Evolutionary conservation across 2,888 invertebrate species (phyloP), one percentile per base, ranked within the genome.

Genomic region (Drosophila mimetica): DNA sequence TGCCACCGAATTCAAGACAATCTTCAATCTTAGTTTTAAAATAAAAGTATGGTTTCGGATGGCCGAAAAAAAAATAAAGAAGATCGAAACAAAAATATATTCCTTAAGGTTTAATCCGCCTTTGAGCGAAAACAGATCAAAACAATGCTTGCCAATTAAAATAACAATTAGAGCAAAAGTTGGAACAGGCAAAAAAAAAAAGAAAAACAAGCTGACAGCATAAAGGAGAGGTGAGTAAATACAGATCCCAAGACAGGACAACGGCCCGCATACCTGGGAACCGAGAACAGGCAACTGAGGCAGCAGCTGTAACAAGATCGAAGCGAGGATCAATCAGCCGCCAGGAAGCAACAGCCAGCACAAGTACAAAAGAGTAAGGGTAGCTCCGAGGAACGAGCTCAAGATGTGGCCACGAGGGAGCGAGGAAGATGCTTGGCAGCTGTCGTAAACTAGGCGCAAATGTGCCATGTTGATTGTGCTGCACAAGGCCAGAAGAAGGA

Each of bases 291-390:
- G 46, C 7, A 59, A 30, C 39, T 25, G 41, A 22, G 44, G 46
- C 57, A 61, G 79, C 82, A 82, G 88, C 86, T 82, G 82, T 82
- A 82, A 76, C 41, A 63, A 73, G 86, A 88, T 76, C 80, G 71
- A 77, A 73, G 47, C 70, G 55, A 76, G 78, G 78, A 80, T 86
- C 78, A 85, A 82, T 78, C 77, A 75, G 70, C 76, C 60, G 63
- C 73, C 76, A 77, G 74, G 61, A 79, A 77, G 71, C 67, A 77
- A 71, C 77, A 74, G 39, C 61, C 54, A 60, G 42, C 36, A 41
- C 61, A 64, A 51, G 44, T 44, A 64, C 67, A 53, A 83, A 58
- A 76, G 76, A 51, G 46, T 63, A 71, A 54, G 79, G 79, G 79
- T 75, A 77, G 70, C 44, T 60, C 16, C 8, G 9, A 18, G 42